Evolutionary conservation across 2,113 vertebrate genomes (phyloP), one percentile per base, ranked within the genome.

Genomic region (Channa maculata): DNA sequence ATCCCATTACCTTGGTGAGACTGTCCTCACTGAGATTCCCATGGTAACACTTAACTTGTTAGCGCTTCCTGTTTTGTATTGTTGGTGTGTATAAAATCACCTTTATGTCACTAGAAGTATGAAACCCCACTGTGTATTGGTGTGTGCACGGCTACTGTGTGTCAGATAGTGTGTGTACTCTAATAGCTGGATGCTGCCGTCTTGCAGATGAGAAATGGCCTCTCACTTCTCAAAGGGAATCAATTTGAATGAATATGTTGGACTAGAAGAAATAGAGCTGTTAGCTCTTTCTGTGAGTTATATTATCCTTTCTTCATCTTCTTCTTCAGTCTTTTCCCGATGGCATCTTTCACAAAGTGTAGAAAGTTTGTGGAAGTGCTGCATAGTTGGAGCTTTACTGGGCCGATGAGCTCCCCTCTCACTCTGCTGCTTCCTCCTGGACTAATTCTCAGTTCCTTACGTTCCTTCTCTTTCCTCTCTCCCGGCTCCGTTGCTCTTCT

Each of bases 191-290:
- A 86, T 85, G 71, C 71, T 71, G 83, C 82, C 71, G 83, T 86
- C 76, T 65, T 44, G 45, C 79, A 73, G 60, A 86, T 86, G 85
- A 92, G 71, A 83, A 89, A 89, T 83, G 68, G 85, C 81, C 72
- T 75, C 83, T 80, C 63, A 64, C 84, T 69, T 71, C 80, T 88
- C 76, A 87, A 74, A 86, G 80, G 71, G 82, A 89, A 85, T 89
- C 71, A 58, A 89, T 90, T 86, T 83, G 62, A 83, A 83, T 85
- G 86, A 89, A 89, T 82, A 81, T 67, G 60, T 59, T 52, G 54
- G 58, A 68, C 76, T 33, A 39, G 67, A 82, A 73, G 79, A 81
- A 85, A 90, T 80, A 36, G 65, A 88, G 79, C 58, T 63, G 78
- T 85, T 80, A 71, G 65, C 58, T 54, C 62, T 54, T 43, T 88